A percentile compares a stretch with the other conserved stretches of the same genome.
Evolutionary conservation across 2,797 vertebrate species (phyloP).

Genomic region (Chlorospingus semifuscus): DNA sequence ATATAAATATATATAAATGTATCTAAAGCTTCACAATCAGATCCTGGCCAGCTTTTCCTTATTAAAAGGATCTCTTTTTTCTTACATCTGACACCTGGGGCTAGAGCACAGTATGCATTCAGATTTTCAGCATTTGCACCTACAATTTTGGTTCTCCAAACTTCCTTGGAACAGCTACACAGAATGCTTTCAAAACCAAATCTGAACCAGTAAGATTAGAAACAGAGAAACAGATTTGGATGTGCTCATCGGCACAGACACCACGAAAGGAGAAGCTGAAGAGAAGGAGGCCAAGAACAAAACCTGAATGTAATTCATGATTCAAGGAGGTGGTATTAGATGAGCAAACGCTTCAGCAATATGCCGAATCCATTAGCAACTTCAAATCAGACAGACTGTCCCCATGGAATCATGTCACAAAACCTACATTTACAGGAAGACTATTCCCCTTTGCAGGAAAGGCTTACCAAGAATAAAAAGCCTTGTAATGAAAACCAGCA

Average conservation of each 20-base stretch:
- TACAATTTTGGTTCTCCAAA: not conserved
- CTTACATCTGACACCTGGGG: not conserved
- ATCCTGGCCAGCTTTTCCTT: not conserved
- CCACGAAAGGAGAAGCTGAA: not conserved
- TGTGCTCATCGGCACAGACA: not conserved
- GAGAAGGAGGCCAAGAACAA: not conserved
- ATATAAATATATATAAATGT: accelerated
- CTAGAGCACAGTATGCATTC: not conserved
- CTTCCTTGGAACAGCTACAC: not conserved
- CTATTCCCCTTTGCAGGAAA: conserved; percentile 26
- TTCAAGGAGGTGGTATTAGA: not conserved
- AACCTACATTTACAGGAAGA: conserved; percentile 36
- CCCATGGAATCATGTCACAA: conserved; percentile 25
- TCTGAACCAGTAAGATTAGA: not conserved
- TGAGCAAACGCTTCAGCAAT: not conserved
- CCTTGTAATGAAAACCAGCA: conserved; percentile 36
- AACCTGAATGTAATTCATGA: not conserved
- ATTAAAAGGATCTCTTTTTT: not conserved
- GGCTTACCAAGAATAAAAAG: conserved; percentile 40
- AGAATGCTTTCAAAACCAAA: not conserved
- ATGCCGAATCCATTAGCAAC: conserved; percentile 2
- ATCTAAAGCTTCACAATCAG: not conserved
- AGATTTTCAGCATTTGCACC: not conserved
- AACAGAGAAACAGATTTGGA: not conserved
- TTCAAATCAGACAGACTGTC: conserved; percentile 1